A percentile compares a stretch with the other conserved stretches of the same genome.
Evolutionary conservation across 2,113 vertebrate species (phyloP).

Genomic region (Octodon degus): DNA sequence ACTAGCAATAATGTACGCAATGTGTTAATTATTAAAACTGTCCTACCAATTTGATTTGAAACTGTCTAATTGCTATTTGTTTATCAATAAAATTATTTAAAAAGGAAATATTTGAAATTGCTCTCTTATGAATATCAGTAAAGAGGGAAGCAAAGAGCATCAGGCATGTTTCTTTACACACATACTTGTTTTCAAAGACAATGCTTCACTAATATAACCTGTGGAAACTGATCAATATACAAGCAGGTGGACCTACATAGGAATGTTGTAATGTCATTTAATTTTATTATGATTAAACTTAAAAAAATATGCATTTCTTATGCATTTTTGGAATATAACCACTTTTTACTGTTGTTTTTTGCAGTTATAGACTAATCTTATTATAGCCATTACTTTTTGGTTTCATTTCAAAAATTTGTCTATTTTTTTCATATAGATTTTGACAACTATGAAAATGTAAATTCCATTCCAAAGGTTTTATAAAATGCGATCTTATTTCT

Average conservation of each 20-base stretch:
- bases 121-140: neutral
- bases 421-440: constrained; percentile 13
- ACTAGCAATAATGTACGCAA: no score
- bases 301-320: neutral
- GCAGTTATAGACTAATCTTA: constrained; percentile 31
- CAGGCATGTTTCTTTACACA: neutral
- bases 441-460: constrained; percentile 34
- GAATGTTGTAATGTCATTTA: neutral
- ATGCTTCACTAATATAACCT: neutral
- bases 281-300: neutral
- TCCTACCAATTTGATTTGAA: no score
- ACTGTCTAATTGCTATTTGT: no score
- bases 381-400: constrained; percentile 8
- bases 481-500: constrained; percentile 37
- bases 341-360: neutral
- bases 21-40: no score
- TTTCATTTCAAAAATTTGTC: constrained; percentile 56
- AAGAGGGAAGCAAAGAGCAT: neutral
- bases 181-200: neutral
- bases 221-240: neutral
- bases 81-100: no score
- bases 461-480: constrained; percentile 43
- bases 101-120: neutral
- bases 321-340: neutral
- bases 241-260: neutral